A percentile compares a stretch with the other conserved stretches of the same genome.
phyloP scores from a whole-genome alignment of 2,113 vertebrate species.

The Mormyrus iriodes region DNA sequence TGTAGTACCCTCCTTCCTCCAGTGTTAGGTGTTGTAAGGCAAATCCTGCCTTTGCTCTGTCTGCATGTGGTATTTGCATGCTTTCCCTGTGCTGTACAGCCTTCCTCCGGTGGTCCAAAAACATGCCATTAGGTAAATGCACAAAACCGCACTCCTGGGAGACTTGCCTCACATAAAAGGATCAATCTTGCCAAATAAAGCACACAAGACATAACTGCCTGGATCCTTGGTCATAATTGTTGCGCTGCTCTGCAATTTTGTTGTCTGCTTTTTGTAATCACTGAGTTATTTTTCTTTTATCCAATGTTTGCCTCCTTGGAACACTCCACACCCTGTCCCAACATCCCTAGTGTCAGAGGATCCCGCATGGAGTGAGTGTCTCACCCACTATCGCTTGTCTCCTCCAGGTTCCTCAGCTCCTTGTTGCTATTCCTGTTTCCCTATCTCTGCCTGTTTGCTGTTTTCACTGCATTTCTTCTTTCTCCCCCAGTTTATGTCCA shows the following conservation, averaged over 20 bases:
- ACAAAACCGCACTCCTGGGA: not conserved
- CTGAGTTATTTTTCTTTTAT: not conserved
- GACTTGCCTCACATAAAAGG: not conserved
- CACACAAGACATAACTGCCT: not conserved
- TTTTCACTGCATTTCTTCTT: not conserved
- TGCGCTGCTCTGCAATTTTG: not conserved
- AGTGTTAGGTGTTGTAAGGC: not conserved
- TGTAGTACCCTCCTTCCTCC: not conserved
- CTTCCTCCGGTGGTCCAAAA: not conserved
- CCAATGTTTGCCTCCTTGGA: not conserved
- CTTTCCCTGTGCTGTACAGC: not conserved
- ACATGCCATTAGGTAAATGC: not conserved
- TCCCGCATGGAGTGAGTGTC: not conserved
- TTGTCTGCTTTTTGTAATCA: not conserved
- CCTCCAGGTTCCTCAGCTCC: not conserved
- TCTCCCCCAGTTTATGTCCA: not conserved
- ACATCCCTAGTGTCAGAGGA: not conserved
- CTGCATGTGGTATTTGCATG: not conserved
- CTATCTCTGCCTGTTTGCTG: not conserved
- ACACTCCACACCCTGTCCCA: not conserved
- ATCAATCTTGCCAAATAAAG: not conserved
- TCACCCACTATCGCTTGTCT: not conserved
- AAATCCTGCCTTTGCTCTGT: not conserved
- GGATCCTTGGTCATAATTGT: not conserved
- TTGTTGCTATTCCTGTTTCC: not conserved